phyloP scores from a whole-genome alignment of 2,888 invertebrate genomes.

The Mesodorylaimus sp. region DNA sequence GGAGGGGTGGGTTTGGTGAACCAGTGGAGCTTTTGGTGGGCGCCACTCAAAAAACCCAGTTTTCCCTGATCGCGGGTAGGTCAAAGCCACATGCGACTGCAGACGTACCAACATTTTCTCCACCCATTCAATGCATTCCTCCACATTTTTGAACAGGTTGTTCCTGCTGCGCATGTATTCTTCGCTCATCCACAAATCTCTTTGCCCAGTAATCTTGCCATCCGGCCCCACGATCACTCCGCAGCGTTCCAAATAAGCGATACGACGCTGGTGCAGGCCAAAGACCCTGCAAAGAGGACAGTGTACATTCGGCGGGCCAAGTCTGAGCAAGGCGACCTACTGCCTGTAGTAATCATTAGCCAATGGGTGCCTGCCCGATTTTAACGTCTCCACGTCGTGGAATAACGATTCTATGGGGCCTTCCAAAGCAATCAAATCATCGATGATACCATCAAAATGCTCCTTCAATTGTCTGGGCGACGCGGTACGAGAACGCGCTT shows the following conservation, averaged over 20 bases:
- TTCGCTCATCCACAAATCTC: background rate
- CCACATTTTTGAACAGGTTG: conserved; percentile 68
- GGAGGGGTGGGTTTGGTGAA: no score
- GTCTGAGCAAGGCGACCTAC: conserved; percentile 1
- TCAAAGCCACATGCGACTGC: no score
- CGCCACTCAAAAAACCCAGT: no score
- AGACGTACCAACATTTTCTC: conserved; percentile 50
- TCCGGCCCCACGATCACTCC: background rate
- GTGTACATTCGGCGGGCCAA: no score
- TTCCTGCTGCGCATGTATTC: conserved; percentile 28
- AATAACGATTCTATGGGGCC: background rate
- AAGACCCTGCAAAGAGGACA: conserved; percentile 2
- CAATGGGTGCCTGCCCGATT: background rate
- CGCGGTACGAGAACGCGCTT: no score
- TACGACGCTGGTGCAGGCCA: conserved; percentile 7
- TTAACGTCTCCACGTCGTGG: conserved; percentile 2
- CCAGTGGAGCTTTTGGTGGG: no score
- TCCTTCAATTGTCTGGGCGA: background rate
- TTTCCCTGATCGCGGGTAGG: background rate
- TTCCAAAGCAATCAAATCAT: conserved; percentile 1
- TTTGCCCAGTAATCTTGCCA: background rate
- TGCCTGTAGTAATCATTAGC: background rate
- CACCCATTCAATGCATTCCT: conserved; percentile 82
- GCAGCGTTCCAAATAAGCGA: conserved; percentile 6
- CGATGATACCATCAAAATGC: background rate